These are phyloP conservation scores for Amphiura filiformis DNA, from an alignment of 35 echinoderm and acorn worm species.

Conservation along the genomic window DNA sequence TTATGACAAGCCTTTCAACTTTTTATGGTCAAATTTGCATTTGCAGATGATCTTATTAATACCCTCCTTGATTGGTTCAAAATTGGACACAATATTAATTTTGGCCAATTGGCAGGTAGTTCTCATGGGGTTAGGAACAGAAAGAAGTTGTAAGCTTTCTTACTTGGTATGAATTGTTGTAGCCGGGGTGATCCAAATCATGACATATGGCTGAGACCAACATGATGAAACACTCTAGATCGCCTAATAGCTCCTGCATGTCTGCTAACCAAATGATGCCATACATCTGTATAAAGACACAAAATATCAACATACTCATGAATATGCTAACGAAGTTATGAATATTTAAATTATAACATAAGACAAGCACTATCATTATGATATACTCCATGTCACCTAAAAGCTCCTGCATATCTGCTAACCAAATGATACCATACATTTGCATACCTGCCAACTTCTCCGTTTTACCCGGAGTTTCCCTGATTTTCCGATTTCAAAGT, in stretches of 20 bases:
- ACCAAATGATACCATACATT: conserved; percentile 98
- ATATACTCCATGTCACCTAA: conserved; percentile 74
- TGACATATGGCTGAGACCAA: conserved; percentile 91
- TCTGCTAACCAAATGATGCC: conserved; percentile 90
- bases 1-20: no score
- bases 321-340: no score
- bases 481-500: no score
- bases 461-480: no score
- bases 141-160: no score
- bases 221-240: conserved; percentile 74
- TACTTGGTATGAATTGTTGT: conserved; percentile 99
- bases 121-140: no score
- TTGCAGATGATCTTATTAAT: no score
- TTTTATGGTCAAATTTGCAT: no score
- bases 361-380: conserved; percentile 73
- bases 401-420: conserved; percentile 60
- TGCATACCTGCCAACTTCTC: no score
- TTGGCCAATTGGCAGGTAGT: no score
- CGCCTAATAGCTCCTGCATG: conserved; percentile 59
- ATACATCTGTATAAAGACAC: conserved; percentile 92
- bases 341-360: conserved; percentile 95
- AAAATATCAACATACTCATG: background rate
- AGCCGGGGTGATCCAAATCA: conserved; percentile 95
- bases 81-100: no score
- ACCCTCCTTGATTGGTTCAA: no score